Evolutionary conservation across 2,113 vertebrate species (phyloP), one percentile per base, ranked within the genome.

Genomic region (Paralichthys olivaceus): DNA sequence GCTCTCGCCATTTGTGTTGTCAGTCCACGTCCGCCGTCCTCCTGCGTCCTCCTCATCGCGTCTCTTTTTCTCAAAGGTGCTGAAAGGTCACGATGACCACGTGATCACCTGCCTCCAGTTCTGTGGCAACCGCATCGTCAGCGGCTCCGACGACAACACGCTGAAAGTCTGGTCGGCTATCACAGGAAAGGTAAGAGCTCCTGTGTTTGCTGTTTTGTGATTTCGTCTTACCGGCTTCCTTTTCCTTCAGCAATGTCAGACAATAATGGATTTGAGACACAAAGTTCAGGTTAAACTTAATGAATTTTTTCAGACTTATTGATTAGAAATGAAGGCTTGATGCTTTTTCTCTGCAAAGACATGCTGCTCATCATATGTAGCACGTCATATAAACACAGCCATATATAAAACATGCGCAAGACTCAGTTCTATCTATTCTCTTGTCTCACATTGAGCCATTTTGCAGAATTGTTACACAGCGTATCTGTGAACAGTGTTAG

Each of bases 21-120:
- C 77, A 73, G 47, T 70, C 25, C 34, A 26, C 63, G 4, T 59
- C 26, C 15, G 17, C 14, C 7, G 7, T 53, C 34, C 37, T 28
- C 69, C 59, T 11, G 4, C 5, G 12, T 75, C 53, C 29, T 43
- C 19, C 69, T 77, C 45, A 40, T 45, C 53, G 37, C 53, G 8
- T 73, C n/a, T 72, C 12, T 34, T 7, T 61, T 32, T 66, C 60
- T 57, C 26, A n/a, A 91, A 99, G 98, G 98, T 99, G 95, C 95
- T 99, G 85, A 99, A 99, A 93, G 98, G 98, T 88, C 98, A 99
- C 0, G 98, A 99, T 53, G 98, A 99, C 89, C 98, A 99, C 0
- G 98, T 99, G 86, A 99, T 99, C 93, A 99, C 98, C 2, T 99
- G 98, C 93, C 95, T 99, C 32, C 98, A 99, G 92, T 99, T 99